phyloP scores from a whole-genome alignment of 2,797 vertebrate genomes.

The Acanthornis magna region DNA sequence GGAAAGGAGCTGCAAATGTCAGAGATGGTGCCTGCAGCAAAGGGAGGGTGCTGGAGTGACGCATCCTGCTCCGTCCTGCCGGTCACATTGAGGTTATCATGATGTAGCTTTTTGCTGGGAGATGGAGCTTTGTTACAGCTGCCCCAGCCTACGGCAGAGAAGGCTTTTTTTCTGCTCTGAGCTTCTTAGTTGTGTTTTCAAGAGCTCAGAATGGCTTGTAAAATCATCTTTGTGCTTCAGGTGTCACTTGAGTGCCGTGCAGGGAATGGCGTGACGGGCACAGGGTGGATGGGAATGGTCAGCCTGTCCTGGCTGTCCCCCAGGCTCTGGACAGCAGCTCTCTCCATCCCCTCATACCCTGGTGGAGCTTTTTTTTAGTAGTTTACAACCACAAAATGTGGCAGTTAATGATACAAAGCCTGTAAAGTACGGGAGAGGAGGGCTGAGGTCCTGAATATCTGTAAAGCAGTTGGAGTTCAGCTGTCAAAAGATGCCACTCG shows the following conservation, averaged over 20 bases:
- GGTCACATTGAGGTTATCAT: neutral
- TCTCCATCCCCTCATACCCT: neutral
- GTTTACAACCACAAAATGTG: neutral
- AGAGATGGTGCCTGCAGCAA: neutral
- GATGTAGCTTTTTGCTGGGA: neutral
- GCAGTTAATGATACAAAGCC: neutral
- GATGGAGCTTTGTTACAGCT: neutral
- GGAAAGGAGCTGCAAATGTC: neutral
- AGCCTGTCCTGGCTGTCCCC: neutral
- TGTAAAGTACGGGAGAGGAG: neutral
- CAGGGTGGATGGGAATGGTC: neutral
- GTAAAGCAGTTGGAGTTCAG: neutral
- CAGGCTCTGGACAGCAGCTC: neutral
- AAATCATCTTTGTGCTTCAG: neutral
- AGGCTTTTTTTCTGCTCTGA: neutral
- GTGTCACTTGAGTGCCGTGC: neutral
- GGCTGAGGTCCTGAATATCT: neutral
- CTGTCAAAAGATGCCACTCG: constrained; percentile 6
- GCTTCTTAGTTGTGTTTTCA: neutral
- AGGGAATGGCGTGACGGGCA: rapidly evolving
- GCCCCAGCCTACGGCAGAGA: neutral
- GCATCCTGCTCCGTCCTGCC: rapidly evolving
- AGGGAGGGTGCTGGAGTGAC: neutral
- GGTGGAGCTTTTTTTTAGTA: neutral
- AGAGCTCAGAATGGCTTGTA: neutral